Base-by-base conservation (phyloP, 2,797 vertebrate genomes). In the Leuciscus waleckii region DNA sequence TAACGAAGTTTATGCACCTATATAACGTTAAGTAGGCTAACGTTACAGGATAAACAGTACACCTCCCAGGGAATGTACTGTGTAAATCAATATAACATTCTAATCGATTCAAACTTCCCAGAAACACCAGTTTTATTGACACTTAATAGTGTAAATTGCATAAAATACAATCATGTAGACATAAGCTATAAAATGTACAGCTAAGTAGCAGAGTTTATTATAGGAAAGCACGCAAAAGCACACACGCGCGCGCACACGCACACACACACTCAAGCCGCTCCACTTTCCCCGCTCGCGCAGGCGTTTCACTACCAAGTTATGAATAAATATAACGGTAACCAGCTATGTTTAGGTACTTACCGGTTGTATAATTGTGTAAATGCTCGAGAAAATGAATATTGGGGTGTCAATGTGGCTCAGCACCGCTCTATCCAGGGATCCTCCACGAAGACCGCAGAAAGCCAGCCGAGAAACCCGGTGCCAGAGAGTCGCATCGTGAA, bases 401-500 rank as follows among this genome's bases (percentile, higher is more conserved):
- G 23, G 9, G 54, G 43, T 85, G 79, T 85, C 82, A 43, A 41
- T 65, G 63, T 23, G 19, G 54, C 43, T 80, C 79, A 87, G 71
- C 78, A 71, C 39, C n/a, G 77, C 69, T 84, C 71, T 75, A 58
- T 87, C 77, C 79, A 80, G 82, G 61, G 76, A 81, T 77, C 74
- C 63, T 84, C 82, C 71, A 76, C 63, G 79, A 83, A 71, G 41
- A 84, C 79, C 54, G 54, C 69, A 85, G 74, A 43, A 79, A 76
- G 79, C 81, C 41, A 74, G 82, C 70, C 16, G 82, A 80, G 75
- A 77, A 88, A 43, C 80, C 85, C 69, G 63, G 69, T 68, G 58
- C 79, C 61, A 41, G 37, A 26, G 32, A 73, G 75, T 81, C 75
- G 86, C 85, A 88, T 86, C 49, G 73, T 84, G 46, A 75, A 82